Conservation (phyloP, 2,797 vertebrate species). For the Dendrocincla tyrannina region DNA sequence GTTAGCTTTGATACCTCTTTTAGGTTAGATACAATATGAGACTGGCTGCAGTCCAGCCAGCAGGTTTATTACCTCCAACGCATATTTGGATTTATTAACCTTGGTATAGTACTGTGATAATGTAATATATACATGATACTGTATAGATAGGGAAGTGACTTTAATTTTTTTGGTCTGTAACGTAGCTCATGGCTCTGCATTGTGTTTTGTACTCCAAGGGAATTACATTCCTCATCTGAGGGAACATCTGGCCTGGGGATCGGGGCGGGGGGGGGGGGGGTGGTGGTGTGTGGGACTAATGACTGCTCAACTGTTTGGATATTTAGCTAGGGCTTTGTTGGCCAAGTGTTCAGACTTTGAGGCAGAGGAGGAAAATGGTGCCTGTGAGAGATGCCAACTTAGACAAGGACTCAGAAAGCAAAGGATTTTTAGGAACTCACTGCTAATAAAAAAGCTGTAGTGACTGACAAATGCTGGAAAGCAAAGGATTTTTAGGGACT, state of each 20-base stretch:
- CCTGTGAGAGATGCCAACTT: not conserved
- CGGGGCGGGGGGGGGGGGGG: no score
- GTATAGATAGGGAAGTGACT: not conserved
- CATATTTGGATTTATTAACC: not conserved
- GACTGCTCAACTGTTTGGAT: not conserved
- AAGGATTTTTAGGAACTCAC: not conserved
- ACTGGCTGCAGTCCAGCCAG: not conserved
- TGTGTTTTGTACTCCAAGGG: not conserved
- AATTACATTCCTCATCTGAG: not conserved
- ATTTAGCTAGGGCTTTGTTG: not conserved
- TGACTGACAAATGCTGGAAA: not conserved
- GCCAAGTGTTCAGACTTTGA: not conserved
- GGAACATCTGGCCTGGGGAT: not conserved
- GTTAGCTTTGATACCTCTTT: not conserved
- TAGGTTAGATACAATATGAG: not conserved
- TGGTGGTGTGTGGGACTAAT: not conserved
- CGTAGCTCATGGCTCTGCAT: not conserved
- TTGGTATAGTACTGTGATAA: not conserved
- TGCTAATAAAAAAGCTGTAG: not conserved
- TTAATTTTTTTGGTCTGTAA: slow-evolving; percentile 17
- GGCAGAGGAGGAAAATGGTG: not conserved
- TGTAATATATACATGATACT: not conserved
- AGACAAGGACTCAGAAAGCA: not conserved
- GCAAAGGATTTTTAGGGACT: not conserved
- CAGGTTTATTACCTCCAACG: not conserved